Conservation (phyloP, 2,113 vertebrate species). For the Neofelis nebulosa region DNA sequence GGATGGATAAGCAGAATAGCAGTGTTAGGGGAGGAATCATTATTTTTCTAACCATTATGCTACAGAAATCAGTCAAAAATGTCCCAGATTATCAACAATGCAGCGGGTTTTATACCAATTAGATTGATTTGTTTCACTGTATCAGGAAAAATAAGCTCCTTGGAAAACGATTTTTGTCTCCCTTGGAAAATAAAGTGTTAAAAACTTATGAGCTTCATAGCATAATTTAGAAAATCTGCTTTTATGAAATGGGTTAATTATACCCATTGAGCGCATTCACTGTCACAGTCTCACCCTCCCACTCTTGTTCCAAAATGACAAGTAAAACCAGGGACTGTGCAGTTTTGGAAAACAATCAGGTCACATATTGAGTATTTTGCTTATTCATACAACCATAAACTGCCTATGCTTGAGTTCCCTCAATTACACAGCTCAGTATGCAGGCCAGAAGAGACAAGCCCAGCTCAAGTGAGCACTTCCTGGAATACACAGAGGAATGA, state of each 20-base stretch:
- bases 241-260: constrained; percentile 75
- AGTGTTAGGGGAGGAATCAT: constrained; percentile 33
- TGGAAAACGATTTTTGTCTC: constrained; percentile 35
- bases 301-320: constrained; percentile 76
- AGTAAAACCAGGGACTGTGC: constrained; percentile 76
- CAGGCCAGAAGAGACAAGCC: constrained; percentile 68
- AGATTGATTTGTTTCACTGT: constrained; percentile 36
- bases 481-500: constrained; percentile 67
- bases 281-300: constrained; percentile 70
- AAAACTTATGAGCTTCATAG: constrained; percentile 11
- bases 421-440: constrained; percentile 78
- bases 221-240: constrained; percentile 74
- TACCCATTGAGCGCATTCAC: constrained; percentile 59
- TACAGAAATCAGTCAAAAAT: constrained; percentile 55
- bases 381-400: constrained; percentile 75
- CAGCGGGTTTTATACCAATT: constrained; percentile 40
- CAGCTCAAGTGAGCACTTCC: constrained; percentile 72
- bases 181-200: constrained; percentile 64
- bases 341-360: constrained; percentile 81
- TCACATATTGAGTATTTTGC: constrained; percentile 77
- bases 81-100: background rate
- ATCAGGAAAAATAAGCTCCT: constrained; percentile 30
- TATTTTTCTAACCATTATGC: constrained; percentile 24
- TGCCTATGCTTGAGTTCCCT: constrained; percentile 74
- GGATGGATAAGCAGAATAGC: constrained; percentile 56